Base-by-base conservation (phyloP, 1,140 invertebrate genomes). In the Euura saliciscinereae region DNA sequence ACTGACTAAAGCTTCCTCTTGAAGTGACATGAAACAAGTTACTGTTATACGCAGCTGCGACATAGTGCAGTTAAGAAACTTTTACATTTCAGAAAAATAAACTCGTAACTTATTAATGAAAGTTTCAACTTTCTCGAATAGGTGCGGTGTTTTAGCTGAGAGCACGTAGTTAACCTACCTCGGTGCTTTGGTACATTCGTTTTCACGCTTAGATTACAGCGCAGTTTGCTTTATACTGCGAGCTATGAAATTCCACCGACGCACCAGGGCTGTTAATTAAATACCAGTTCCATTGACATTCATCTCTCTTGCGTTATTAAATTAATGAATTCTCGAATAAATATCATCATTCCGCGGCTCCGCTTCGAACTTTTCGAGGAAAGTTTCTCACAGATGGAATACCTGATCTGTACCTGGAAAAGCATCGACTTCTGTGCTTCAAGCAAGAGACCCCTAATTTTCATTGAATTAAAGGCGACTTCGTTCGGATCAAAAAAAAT, bases 161-260 rank as follows among this genome's bases (percentile, higher is more conserved):
- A 28, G 28, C 13, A 59, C 51, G 51, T n/a, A 59, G 51, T 59
- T 59, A 11, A 6, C 8, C 8, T 59, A 8, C 8, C 8, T 59
- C 13, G 8, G 51, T 59, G 13, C 51, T 59, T 59, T 5, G 6
- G 6, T 3, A 59, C 13, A n/a, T 59, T 59, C 13, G 13, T 59
- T 59, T 59, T 59, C 51, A 59, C 51, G 51, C 51, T 8, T 59
- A 59, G 51, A 59, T 59, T 59, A 59, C 51, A 59, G 8, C 51
- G 51, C 28, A 59, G 51, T 59, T 59, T 6, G 51, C 51, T 8
- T 59, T 59, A 28, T 28, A 59, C 51, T 59, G 51, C 51, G 8
- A 6, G 13, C 51, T 59, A 59, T 59, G 51, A 59, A 59, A 59
- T 59, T 59, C 51, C 51, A 59, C 10, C 51, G 6, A n/a, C 51